Evolutionary conservation across 2,797 vertebrate genomes (phyloP), one percentile per base, ranked within the genome.

Genomic region (Chelidonichthys spinosus): DNA sequence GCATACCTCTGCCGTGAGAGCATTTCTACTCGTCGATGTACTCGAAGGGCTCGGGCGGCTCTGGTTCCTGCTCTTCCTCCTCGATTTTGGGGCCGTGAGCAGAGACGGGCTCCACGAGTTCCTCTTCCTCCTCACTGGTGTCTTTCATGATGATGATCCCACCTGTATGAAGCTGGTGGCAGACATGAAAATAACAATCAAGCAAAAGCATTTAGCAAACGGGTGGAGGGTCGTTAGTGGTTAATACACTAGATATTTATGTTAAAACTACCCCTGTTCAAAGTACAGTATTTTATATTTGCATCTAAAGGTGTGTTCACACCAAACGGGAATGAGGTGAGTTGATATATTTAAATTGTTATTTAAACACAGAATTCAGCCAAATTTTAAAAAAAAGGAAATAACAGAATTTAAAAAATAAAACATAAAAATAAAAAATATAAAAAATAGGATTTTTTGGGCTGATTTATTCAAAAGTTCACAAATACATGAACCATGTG

Each of bases 71-170:
- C 72, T 99, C 98, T 52, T 99, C 98, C 81, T 99, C 97, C 84
- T 99, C 97, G 0, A 99, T 99, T 90, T 99, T 99, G 0, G 98
- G 98, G 71, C 97, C 98, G 0, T 99, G 97, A 73, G 98, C 98
- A 1, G 97, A 98, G 84, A 99, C 98, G 0, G 98, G 96, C 92
- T 99, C 98, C 76, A 99, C 98, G 42, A 99, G 95, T 88, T 99
- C 97, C 87, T 99, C 98, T 61, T 94, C 95, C 67, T 99, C 98
- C 90, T 98, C 97, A 5, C 98, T 99, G 86, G 97, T 99, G 86
- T 99, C 98, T 84, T 95, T 97, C 89, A 99, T 94, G 86, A 99
- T 98, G 88, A 99, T 99, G 92, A 99, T 99, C 62, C 98, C 98
- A 1, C 98, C 98, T 0, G 96, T 99, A 72, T 97, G 96, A 65